Conservation (phyloP, 2,797 vertebrate species). For the Rhabdomys pumilio region DNA sequence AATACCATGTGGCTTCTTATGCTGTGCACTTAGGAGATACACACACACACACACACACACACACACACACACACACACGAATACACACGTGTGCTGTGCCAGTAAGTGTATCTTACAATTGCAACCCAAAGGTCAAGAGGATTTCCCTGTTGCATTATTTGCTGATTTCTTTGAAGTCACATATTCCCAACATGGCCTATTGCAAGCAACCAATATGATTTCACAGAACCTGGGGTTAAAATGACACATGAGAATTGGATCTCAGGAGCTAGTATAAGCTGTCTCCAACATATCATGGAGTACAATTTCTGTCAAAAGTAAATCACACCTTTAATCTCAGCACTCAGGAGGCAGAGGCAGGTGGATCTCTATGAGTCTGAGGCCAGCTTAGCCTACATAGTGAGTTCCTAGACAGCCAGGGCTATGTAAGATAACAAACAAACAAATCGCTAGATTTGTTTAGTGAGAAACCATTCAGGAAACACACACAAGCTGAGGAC, state of each 20-base stretch:
- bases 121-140: not conserved
- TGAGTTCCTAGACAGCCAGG: not conserved
- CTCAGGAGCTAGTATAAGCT: not conserved
- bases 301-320: not conserved
- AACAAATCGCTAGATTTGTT: not conserved
- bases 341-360: not conserved
- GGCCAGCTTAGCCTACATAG: not conserved
- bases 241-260: conserved; percentile 24
- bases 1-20: not conserved
- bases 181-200: not conserved
- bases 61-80: not conserved
- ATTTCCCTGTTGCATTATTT: not conserved
- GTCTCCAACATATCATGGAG: not conserved
- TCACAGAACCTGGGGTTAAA: not conserved
- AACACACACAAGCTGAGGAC: not conserved
- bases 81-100: not conserved
- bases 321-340: not conserved
- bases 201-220: not conserved
- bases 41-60: not conserved
- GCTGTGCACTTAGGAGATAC: not conserved
- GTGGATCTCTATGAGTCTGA: not conserved
- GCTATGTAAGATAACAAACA: not conserved
- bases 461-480: not conserved
- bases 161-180: not conserved
- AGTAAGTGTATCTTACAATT: not conserved